Base-by-base conservation (phyloP, 2,888 invertebrate genomes). In the Drosophila neutralis region DNA sequence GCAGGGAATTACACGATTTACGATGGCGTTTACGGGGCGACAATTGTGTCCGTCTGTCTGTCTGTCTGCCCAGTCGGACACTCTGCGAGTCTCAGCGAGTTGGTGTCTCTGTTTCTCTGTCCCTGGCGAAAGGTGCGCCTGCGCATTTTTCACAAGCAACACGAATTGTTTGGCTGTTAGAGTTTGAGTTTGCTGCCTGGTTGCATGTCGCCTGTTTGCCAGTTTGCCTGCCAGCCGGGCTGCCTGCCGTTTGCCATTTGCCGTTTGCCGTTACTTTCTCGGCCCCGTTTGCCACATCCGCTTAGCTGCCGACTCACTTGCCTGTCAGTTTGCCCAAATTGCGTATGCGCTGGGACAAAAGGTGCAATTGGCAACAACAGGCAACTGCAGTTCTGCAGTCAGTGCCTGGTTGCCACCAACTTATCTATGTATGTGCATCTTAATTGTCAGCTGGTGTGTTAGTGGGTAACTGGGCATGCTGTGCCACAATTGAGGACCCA, bases 381-480 rank as follows among this genome's bases (percentile, higher is more conserved):
- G 73, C 56, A 61, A 35, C 56, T 42, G 42, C 5, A 42, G 42
- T 21, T 42, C 21, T 42, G 42, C 36, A 31, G 33, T 7, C 33
- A 53, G 53, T 56, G 63, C 49, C 49, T 36, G 29, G 45, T 51
- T 52, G 56, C 65, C 56, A 21, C 13, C 8, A 24, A 56, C 56
- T 73, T 83, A 87, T 87, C 87, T 90, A 78, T 86, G 89, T 90
- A 90, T 87, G 87, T 87, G 87, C 90, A 87, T 87, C 87, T 87
- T 87, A 87, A 87, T 87, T 87, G 87, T 87, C 87, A 87, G 88
- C 80, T 82, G 88, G 64, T 77, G 79, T 87, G 87, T 89, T 85
- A 87, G 72, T 85, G 76, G 85, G 85, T 90, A 85, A 85, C 85
- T 87, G 85, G 89, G 87, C 78, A 80, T 76, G 53, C 57, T 75